These are phyloP conservation scores for Chroicocephalus ridibundus DNA, from an alignment of 2,113 vertebrate species.

Conservation along the genomic window DNA sequence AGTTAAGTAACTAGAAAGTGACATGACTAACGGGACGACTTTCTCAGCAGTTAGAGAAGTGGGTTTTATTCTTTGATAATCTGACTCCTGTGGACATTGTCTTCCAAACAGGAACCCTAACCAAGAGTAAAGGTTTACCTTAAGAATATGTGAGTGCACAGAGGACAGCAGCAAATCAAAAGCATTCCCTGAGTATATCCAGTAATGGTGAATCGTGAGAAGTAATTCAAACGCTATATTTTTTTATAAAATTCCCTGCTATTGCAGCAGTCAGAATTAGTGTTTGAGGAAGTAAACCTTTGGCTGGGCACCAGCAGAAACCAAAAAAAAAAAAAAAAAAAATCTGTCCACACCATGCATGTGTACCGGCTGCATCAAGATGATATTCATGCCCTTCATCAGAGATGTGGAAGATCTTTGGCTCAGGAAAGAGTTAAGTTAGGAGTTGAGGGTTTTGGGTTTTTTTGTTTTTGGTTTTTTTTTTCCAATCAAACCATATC, in stretches of 20 bases:
- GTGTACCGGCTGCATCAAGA: neutral
- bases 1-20: neutral
- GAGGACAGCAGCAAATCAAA: neutral
- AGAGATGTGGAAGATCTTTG: neutral
- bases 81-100: neutral
- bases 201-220: neutral
- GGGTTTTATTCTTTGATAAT: neutral
- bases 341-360: neutral
- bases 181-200: neutral
- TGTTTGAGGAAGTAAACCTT: neutral
- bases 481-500: neutral
- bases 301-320: neutral
- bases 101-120: neutral
- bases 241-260: neutral
- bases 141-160: neutral
- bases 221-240: neutral
- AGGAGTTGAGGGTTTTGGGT: neutral
- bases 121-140: neutral
- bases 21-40: neutral
- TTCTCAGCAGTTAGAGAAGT: neutral
- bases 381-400: neutral
- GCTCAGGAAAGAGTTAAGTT: neutral
- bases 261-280: neutral
- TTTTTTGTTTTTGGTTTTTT: no score
- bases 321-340: neutral